A percentile compares a stretch with the other conserved stretches of the same genome.
These are phyloP conservation scores for Athalia cordata DNA, from an alignment of 2,888 invertebrate genomes.

Conservation along the genomic window DNA sequence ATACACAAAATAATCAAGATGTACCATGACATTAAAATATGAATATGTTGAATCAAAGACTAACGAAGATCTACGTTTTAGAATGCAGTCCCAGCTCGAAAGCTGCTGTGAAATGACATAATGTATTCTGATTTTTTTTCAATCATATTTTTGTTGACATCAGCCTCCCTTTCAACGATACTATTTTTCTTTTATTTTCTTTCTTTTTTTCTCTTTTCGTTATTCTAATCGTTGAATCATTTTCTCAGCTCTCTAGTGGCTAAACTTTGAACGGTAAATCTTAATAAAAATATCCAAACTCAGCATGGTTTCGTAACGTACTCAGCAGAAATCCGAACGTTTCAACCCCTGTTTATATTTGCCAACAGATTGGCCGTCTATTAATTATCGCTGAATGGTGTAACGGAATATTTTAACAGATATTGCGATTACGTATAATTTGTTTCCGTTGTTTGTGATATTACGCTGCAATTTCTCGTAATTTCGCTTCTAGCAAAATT, in stretches of 20 bases:
- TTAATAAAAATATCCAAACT: neutral
- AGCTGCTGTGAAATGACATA: slow-evolving; percentile 21
- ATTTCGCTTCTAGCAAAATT: slow-evolving; percentile 8
- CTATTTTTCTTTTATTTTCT: neutral
- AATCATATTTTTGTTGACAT: neutral
- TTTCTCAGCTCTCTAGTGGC: neutral
- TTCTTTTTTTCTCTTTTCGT: neutral
- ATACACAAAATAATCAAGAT: slow-evolving; percentile 23
- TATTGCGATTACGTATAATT: slow-evolving; percentile 3
- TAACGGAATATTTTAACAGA: neutral
- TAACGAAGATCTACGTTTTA: slow-evolving; percentile 23
- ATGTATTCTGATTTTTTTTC: slow-evolving; percentile 17
- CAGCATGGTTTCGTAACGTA: neutral
- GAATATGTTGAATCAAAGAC: slow-evolving; percentile 31
- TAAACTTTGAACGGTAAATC: neutral
- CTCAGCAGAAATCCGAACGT: neutral
- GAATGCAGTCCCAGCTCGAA: slow-evolving; percentile 23
- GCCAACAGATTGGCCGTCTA: neutral
- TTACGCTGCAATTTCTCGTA: slow-evolving; percentile 27
- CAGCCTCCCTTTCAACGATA: neutral
- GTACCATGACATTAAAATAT: slow-evolving; percentile 35
- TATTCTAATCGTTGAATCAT: neutral
- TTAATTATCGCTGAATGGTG: neutral
- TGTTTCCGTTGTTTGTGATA: slow-evolving; percentile 14
- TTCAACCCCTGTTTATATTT: slow-evolving; percentile 32